phyloP scores from a whole-genome alignment of 2,888 invertebrate genomes.

The Arge pagana region DNA sequence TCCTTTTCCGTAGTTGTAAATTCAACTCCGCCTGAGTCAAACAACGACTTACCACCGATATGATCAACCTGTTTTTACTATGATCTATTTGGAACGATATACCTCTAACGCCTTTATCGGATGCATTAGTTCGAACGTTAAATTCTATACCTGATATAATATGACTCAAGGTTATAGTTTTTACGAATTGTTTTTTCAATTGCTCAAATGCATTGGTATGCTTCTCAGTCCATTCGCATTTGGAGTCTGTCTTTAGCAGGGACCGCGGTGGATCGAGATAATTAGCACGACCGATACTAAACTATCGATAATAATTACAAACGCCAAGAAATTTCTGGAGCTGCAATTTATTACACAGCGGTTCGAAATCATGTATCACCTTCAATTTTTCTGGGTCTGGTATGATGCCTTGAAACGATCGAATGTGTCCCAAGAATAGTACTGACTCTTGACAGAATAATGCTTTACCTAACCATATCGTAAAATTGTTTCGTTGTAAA shows the following conservation, averaged over 20 bases:
- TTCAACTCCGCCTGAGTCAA: slow-evolving; percentile 26
- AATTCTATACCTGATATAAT: slow-evolving; percentile 14
- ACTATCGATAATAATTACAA: slow-evolving; percentile 23
- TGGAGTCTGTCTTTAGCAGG: slow-evolving; percentile 2
- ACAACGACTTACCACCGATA: slow-evolving; percentile 33
- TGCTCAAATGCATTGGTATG: slow-evolving; percentile 15
- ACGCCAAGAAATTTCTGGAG: slow-evolving; percentile 32
- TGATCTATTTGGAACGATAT: slow-evolving; percentile 24
- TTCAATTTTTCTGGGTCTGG: slow-evolving; percentile 27
- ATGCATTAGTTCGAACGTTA: slow-evolving; percentile 26
- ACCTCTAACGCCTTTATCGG: slow-evolving; percentile 27
- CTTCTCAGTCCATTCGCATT: slow-evolving; percentile 18
- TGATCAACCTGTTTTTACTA: slow-evolving; percentile 14
- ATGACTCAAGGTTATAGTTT: slow-evolving; percentile 14
- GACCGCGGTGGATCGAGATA: slow-evolving; percentile 17
- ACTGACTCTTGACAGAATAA: slow-evolving; percentile 23
- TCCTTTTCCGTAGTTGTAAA: slow-evolving; percentile 37
- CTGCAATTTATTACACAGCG: slow-evolving; percentile 32
- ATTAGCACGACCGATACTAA: slow-evolving; percentile 6
- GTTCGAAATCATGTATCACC: slow-evolving; percentile 34
- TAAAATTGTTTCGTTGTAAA: slow-evolving; percentile 30
- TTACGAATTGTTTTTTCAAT: slow-evolving; percentile 20
- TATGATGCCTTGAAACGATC: slow-evolving; percentile 1
- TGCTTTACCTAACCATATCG: slow-evolving; percentile 34
- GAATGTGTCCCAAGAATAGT: slow-evolving; percentile 21